Evolutionary conservation across 2,888 invertebrate species (phyloP), one percentile per base, ranked within the genome.

Genomic region (Chaitophorus viminalis): DNA sequence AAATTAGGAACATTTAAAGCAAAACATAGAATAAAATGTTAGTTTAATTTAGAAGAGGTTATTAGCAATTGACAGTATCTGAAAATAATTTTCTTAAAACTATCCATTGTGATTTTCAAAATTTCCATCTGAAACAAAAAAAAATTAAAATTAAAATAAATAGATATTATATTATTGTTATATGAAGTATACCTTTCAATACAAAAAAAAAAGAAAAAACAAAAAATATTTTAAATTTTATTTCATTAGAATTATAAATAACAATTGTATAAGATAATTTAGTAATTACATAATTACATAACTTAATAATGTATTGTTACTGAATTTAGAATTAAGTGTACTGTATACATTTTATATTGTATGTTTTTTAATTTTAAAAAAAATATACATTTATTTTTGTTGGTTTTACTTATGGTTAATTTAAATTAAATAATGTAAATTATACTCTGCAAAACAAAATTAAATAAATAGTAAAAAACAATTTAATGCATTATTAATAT

Each of bases 1-100:
- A 87, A 74, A 87, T 87, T 78, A 86, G 52, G 78, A 86, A 79
- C 70, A 39, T 86, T 86, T 86, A 86, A 86, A 86, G 86, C 86
- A 78, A 86, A 54, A 78, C 78, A 79, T 78, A 86, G 33, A 72
- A 86, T 78, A 86, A 68, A 84, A 84, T 84, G 84, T 84, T 84
- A 84, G 84, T 84, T 77, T 33, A 76, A 33, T 76, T 65, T 77
- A 39, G 52, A 68, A 84, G 39, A 68, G 31, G 46, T 84, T 84
- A 85, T 83, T 83, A 76, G 39, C 65, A 21, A 54, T 33, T 74
- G 33, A 31, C n/a, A 52, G 25, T 39, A 84, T 84, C 29, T 88
- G 72, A 77, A 70, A 86, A 86, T 25, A 81, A 72, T 54, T 46
- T 33, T 77, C 4, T 39, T 75, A 75, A 8, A 60, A n/a, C 5